A percentile compares a stretch with the other conserved stretches of the same genome.
Conservation (phyloP, 1,140 invertebrate species). For the Steinernema khuongi region DNA sequence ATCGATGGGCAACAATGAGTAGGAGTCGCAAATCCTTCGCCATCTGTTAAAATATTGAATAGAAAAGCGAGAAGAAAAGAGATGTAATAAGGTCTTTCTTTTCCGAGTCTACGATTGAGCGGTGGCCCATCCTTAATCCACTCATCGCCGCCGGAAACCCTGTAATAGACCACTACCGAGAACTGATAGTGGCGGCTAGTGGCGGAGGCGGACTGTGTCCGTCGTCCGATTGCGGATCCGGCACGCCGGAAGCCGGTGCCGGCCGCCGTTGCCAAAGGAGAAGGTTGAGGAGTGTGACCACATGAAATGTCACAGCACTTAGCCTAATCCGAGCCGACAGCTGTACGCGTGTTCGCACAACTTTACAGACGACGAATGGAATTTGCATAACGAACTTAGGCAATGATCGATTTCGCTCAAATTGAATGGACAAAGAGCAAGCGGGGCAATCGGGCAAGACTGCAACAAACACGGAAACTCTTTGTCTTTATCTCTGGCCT, state of each 20-base stretch:
- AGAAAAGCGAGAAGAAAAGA: conserved; percentile 17
- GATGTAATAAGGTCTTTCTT: conserved; percentile 17
- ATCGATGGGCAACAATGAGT: conserved; percentile 15
- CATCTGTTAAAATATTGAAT: conserved; percentile 17
- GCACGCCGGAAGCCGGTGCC: too few relatives aligned
- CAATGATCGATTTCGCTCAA: neutral
- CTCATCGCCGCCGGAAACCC: neutral
- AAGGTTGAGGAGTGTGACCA: neutral
- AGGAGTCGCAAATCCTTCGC: conserved; percentile 16
- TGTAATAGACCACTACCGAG: neutral
- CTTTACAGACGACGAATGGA: neutral
- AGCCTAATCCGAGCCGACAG: conserved; percentile 1
- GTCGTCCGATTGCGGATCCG: too few relatives aligned
- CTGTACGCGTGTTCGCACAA: neutral
- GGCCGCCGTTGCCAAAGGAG: neutral
- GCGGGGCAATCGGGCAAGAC: neutral
- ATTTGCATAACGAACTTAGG: neutral
- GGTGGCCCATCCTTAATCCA: neutral
- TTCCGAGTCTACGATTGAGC: neutral
- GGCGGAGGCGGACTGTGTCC: neutral
- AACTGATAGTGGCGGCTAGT: neutral
- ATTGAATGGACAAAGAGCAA: neutral
- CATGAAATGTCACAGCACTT: conserved; percentile 9
- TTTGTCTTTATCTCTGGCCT: conserved; percentile 6
- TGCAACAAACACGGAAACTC: conserved; percentile 15